Percentiles rank a stretch among this genome's conserved stretches.
Evolutionary conservation across 2,113 vertebrate genomes (phyloP).

Genomic region (Ceuthmochares aereus): DNA sequence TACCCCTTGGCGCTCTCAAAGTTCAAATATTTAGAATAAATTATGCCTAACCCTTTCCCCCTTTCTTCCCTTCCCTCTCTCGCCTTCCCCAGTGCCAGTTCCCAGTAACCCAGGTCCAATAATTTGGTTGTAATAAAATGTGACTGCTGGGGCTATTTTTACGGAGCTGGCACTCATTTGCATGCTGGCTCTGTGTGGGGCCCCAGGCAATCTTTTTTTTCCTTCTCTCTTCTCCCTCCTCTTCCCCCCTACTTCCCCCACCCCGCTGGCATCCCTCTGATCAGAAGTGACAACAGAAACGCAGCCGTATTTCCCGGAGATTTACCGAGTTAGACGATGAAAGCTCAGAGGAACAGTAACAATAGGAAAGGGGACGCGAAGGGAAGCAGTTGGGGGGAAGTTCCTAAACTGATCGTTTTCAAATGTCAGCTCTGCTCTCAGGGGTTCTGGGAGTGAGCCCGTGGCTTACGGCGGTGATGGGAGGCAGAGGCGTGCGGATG

Average conservation of each 20-base stretch:
- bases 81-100: conserved; percentile 50
- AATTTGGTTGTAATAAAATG: conserved; percentile 77
- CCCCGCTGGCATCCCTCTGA: conserved; percentile 74
- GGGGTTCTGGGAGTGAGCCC: conserved; percentile 49
- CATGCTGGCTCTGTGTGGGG: conserved; percentile 73
- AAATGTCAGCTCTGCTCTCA: conserved; percentile 72
- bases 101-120: conserved; percentile 67
- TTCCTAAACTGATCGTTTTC: conserved; percentile 75
- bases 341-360: conserved; percentile 72
- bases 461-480: conserved; percentile 27
- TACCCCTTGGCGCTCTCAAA: background rate
- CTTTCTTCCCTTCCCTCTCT: background rate
- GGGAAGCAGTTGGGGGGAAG: conserved; percentile 32
- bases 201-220: conserved; percentile 68
- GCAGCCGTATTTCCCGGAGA: conserved; percentile 80
- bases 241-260: background rate
- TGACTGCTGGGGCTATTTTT: conserved; percentile 80
- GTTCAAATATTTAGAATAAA: conserved; percentile 23
- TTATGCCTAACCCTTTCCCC: background rate
- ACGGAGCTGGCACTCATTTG: conserved; percentile 75
- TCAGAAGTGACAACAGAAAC: conserved; percentile 86
- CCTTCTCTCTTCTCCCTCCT: conserved; percentile 7
- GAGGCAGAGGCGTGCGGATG: background rate
- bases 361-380: conserved; percentile 56
- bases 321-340: conserved; percentile 75